phyloP scores from a whole-genome alignment of 1,140 invertebrate genomes.

The Acromyrmex heyeri region DNA sequence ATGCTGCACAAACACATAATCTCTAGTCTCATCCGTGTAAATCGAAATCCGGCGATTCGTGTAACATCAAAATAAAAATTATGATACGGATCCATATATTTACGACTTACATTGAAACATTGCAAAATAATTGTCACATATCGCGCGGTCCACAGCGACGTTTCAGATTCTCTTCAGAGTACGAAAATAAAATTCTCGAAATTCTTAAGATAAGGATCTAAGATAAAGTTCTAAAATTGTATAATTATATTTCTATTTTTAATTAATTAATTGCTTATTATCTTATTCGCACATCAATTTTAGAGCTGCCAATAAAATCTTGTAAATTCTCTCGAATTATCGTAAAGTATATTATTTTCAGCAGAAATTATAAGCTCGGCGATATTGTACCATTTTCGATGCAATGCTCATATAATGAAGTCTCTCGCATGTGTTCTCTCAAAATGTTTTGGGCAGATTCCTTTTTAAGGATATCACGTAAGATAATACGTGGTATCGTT shows the following conservation, averaged over 20 bases:
- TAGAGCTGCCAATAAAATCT: not conserved
- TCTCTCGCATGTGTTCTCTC: not conserved
- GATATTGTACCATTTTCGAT: not conserved
- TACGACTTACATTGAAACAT: not conserved
- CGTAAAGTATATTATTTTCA: not conserved
- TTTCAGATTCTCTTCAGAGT: not conserved
- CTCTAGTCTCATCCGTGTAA: not conserved
- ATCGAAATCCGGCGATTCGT: not conserved
- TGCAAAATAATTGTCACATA: not conserved
- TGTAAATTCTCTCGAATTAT: not conserved
- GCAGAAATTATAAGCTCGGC: not conserved
- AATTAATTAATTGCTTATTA: too few relatives aligned
- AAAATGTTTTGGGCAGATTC: not conserved
- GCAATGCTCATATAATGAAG: not conserved
- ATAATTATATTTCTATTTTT: too few relatives aligned
- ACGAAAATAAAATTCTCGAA: not conserved
- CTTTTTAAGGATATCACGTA: slow-evolving; percentile 18
- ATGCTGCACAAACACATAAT: not conserved
- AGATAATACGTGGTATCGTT: slow-evolving; percentile 65
- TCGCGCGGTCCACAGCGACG: not conserved
- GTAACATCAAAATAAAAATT: not conserved
- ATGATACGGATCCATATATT: not conserved
- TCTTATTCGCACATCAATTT: too few relatives aligned
- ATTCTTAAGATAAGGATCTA: not conserved
- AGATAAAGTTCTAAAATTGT: too few relatives aligned